phyloP scores from a whole-genome alignment of 1,140 invertebrate species.

The Scylla paramamosain region DNA sequence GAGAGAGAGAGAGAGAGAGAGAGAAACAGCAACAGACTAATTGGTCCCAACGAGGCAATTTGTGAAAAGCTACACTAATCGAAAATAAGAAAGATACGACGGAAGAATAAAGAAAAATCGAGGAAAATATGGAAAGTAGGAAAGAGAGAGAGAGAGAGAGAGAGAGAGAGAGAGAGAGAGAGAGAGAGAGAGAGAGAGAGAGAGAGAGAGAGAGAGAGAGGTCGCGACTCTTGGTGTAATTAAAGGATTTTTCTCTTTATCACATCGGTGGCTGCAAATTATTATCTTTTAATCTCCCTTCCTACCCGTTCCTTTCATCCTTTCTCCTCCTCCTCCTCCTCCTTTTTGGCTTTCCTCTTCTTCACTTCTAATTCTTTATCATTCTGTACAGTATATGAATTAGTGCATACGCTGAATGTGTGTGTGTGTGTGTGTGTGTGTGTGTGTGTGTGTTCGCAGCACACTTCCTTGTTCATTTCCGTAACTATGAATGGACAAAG shows the following conservation, averaged over 20 bases:
- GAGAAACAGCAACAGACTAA: not conserved
- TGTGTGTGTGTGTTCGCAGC: no score
- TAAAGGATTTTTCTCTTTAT: slow-evolving; percentile 42
- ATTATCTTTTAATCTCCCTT: slow-evolving; percentile 46
- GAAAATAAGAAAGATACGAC: not conserved
- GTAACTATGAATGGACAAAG: no score
- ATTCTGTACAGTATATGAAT: not conserved
- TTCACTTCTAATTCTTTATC: not conserved
- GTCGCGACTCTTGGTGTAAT: slow-evolving; percentile 14
- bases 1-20: not conserved
- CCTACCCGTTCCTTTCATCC: not conserved
- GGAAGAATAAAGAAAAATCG: not conserved
- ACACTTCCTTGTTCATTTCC: no score
- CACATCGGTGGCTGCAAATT: slow-evolving; percentile 44
- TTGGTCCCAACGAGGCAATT: not conserved
- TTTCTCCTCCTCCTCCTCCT: not conserved
- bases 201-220: slow-evolving; percentile 23
- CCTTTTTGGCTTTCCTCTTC: not conserved
- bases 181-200: slow-evolving; percentile 20
- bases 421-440: no score
- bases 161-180: slow-evolving; percentile 20
- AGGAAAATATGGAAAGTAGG: not conserved
- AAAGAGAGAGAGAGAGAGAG: slow-evolving; percentile 15
- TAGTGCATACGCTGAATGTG: no score
- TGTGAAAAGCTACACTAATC: not conserved